Evolutionary conservation across 1,140 invertebrate species (phyloP).

Genomic region (Notospermus geniculatus): DNA sequence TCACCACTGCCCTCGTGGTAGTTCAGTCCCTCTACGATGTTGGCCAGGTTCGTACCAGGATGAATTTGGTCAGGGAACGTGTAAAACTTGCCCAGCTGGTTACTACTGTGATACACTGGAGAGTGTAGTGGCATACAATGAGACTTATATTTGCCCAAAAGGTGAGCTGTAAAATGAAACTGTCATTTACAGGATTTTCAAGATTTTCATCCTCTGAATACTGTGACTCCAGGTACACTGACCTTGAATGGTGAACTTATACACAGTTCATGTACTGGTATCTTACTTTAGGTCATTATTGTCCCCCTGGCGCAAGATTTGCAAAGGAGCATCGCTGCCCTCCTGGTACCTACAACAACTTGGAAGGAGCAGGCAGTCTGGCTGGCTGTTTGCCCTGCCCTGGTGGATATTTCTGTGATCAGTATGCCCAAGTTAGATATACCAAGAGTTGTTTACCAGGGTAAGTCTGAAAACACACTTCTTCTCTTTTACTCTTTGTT

Average conservation of each 20-base stretch:
- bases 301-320: slow-evolving; percentile 43
- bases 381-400: slow-evolving; percentile 43
- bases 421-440: slow-evolving; percentile 39
- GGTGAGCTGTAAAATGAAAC: no score
- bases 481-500: no score
- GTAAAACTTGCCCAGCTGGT: slow-evolving; percentile 43
- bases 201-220: no score
- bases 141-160: slow-evolving; percentile 33
- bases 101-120: slow-evolving; percentile 44
- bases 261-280: no score
- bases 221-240: no score
- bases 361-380: slow-evolving; percentile 32
- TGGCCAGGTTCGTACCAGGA: slow-evolving; percentile 43
- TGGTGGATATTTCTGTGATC: slow-evolving; percentile 51
- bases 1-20: slow-evolving; percentile 41
- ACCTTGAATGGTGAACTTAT: no score
- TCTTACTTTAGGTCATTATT: slow-evolving; percentile 53
- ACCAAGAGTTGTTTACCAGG: slow-evolving; percentile 40
- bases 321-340: slow-evolving; percentile 40
- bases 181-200: no score
- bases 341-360: slow-evolving; percentile 40
- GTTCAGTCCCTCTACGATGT: slow-evolving; percentile 37
- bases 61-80: slow-evolving; percentile 37
- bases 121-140: slow-evolving; percentile 45
- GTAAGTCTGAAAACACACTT: slow-evolving; percentile 33